Evolutionary conservation across 2,888 invertebrate genomes (phyloP), one percentile per base, ranked within the genome.

Genomic region (Eupithecia abbreviata): DNA sequence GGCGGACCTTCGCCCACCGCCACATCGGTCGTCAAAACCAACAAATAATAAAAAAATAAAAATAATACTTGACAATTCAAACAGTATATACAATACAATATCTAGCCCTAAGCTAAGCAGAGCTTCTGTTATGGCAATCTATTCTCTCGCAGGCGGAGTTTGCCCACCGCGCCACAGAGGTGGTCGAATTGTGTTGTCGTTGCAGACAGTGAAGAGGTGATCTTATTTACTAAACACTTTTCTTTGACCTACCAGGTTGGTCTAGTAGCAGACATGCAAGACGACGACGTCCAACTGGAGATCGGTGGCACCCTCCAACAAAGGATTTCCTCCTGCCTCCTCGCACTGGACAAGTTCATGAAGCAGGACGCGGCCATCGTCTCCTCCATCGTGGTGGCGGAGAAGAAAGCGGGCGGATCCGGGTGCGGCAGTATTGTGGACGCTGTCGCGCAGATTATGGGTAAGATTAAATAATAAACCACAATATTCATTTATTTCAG

Each of bases 241-340:
- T 67, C 5, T n/a, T 15, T 10, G 45, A 15, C 47, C 13, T 13
- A 41, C 1, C 82, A 96, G 93, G 96, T 97, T 41, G 98, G 98
- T 75, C 95, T 98, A 0, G 97, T 98, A 30, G 96, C 97, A 5
- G 97, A 98, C 74, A 96, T 96, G 96, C 95, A 96, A 81, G 97
- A 97, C 77, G 96, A 97, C 2, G 96, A 97, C 80, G 95, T 96
- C 43, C 96, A 97, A 81, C 90, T 97, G 49, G 96, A 96, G 79
- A 97, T 97, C 66, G 96, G 96, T 72, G 98, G 98, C 13, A 98
- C 98, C 0, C 92, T 98, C 3, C 98, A 98, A 78, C 99, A 99
- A 89, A 96, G 97, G 82, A 97, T 99, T 85, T 96, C 96, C 0
- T 98, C 98, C 0, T 98, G 98, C 87, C 93, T 99, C 15, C 93